phyloP scores from a whole-genome alignment of 1,140 invertebrate genomes.

The Atta colombica region DNA sequence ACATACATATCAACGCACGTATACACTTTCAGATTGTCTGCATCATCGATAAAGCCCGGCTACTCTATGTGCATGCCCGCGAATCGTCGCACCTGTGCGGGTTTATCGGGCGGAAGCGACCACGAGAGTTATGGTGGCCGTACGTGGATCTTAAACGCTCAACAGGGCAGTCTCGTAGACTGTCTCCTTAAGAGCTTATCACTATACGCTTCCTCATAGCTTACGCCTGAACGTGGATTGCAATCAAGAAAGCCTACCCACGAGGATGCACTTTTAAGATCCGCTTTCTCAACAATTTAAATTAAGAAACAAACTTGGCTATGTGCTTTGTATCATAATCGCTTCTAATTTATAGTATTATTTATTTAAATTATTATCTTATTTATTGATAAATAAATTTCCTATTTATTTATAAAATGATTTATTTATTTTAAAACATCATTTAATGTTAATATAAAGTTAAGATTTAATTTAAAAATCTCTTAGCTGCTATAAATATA shows the following conservation, averaged over 20 bases:
- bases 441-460: not conserved
- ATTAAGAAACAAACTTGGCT: not conserved
- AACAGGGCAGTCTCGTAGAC: constrained; percentile 60
- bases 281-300: not conserved
- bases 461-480: not conserved
- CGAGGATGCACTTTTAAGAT: constrained; percentile 34
- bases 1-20: not conserved
- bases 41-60: constrained; percentile 43
- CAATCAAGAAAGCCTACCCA: constrained; percentile 27
- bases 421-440: not conserved
- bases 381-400: not conserved
- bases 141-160: constrained; percentile 46
- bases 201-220: constrained; percentile 28
- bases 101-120: constrained; percentile 58
- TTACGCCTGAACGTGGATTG: constrained; percentile 18
- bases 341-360: not conserved
- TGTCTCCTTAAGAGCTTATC: constrained; percentile 64
- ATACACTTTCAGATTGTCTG: constrained; percentile 7
- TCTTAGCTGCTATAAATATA: not conserved
- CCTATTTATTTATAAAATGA: not conserved
- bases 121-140: constrained; percentile 51
- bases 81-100: constrained; percentile 63
- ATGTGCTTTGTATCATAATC: not conserved
- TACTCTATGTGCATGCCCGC: constrained; percentile 40
- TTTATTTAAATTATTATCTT: not conserved